Base-by-base conservation (phyloP, 2,888 invertebrate genomes). In the Daptonema setosum region DNA sequence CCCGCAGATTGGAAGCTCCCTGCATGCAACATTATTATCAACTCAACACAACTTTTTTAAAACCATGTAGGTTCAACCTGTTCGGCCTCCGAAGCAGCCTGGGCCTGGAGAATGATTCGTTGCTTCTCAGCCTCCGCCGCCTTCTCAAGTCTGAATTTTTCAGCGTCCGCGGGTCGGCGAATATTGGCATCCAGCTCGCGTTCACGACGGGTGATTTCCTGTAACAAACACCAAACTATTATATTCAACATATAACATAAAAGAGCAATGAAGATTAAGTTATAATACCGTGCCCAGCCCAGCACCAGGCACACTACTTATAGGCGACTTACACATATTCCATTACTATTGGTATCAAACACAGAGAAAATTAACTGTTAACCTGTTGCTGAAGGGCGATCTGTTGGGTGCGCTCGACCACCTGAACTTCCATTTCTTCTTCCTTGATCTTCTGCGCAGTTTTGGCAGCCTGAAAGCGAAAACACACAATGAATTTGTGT, bases 371-470 rank as follows among this genome's bases (percentile, higher is more conserved):
- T n/a, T n/a, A n/a, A n/a, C n/a, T n/a, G 3, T n/a, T 2, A 3
- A 53, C 53, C 41, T 54, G 54, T 64, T 91, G 88, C 72, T 91
- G 90, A 0, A 95, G 86, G 54, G 82, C 81, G 66, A 93, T 91
- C 75, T 88, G 86, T 71, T 91, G 91, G 0, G 83, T 81, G 57
- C 88, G 80, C 73, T 90, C 88, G 28, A 90, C 83, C 1, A 88
- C 73, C 60, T 69, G 69, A 57, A 63, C 87, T 67, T 93, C 90
- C 91, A 93, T 93, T 70, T 90, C 84, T 72, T 95, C 93, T 67
- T 91, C 90, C 74, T 87, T 88, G 66, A 88, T 87, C 61, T 85
- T 80, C 70, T 93, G 91, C 66, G 87, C 86, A 0, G 90, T 91
- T 74, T 91, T 91, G 1, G 88, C 88, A 1, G 87, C 87, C 78